These are phyloP conservation scores for Heterohyrax brucei DNA, from an alignment of 2,797 vertebrate genomes.

Conservation along the genomic window DNA sequence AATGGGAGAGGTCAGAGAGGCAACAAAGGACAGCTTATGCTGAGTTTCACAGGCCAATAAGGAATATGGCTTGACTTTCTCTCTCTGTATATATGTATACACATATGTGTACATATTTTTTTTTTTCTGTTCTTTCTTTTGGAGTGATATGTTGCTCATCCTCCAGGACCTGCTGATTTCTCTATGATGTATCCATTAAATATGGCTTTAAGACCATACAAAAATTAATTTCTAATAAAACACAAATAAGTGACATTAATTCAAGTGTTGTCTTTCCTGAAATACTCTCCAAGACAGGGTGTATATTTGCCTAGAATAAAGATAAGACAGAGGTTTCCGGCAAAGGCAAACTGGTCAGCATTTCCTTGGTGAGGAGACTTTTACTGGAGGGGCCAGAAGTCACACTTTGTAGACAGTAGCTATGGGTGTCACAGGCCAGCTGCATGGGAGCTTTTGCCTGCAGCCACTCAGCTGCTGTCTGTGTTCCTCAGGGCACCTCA, in stretches of 20 bases:
- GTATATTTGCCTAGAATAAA: neutral
- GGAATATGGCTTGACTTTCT: neutral
- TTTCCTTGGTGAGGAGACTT: neutral
- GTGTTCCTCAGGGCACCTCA: neutral
- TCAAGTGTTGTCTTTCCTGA: neutral
- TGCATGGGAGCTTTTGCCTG: neutral
- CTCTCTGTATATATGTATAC: neutral
- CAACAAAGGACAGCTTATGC: neutral
- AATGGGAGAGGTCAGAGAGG: neutral
- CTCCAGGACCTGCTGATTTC: neutral
- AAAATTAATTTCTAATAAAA: conserved; percentile 41
- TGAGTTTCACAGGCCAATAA: neutral
- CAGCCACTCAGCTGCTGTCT: neutral
- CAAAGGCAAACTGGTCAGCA: neutral
- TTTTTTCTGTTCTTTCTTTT: neutral
- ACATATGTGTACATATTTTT: neutral
- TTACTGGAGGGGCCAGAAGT: neutral
- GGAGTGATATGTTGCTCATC: neutral
- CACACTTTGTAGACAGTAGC: too few relatives aligned
- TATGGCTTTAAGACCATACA: conserved; percentile 28
- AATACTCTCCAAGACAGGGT: neutral
- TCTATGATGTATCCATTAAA: conserved; percentile 7
- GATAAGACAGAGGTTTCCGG: neutral
- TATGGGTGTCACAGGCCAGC: neutral
- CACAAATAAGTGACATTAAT: neutral